Base-by-base conservation (phyloP, 2,797 vertebrate species). In the Siniperca scherzeri region DNA sequence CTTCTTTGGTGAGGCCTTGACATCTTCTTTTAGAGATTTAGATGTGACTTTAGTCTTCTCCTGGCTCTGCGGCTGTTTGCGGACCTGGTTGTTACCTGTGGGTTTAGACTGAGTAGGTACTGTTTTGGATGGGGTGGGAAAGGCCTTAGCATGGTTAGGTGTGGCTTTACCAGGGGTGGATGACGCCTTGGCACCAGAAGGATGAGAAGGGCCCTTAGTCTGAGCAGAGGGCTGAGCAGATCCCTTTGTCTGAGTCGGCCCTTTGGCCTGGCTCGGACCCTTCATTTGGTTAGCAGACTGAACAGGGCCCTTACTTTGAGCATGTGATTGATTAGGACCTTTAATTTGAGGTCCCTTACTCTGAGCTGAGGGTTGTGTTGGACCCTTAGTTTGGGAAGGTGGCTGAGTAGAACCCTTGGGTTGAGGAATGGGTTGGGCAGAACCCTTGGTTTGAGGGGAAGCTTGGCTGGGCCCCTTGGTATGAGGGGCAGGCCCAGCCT, bases 1-100 rank as follows among this genome's bases (percentile, higher is more conserved):
- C 91, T 89, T 97, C 95, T 94, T 97, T 92, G 93, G 88, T 78
- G 88, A 94, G 88, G 75, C 78, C 93, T 95, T 98, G 94, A 93
- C 68, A 68, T 95, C 95, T 87, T 96, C 96, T 91, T 95, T 96
- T 78, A 92, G 90, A 90, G 91, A 81, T 94, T 95, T 96, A 78
- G 94, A 82, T 69, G 91, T 27, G 65, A 89, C 90, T 92, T 95
- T 95, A 74, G 88, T 94, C 94, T 95, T 96, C 90, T 95, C 95
- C 91, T 95, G 94, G 89, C 77, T 90, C 86, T 95, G 95, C 64
- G 87, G 86, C 82, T 95, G 96, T 92, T 96, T 96, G 78, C 95
- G 94, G 72, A 72, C 77, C 84, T 96, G 96, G 89, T 83, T 93
- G 87, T 93, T 93, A 91, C 90, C 89, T 93, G 95, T 94, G 89